These are phyloP conservation scores for Tinea trinotella DNA, from an alignment of 2,888 invertebrate species.

Conservation along the genomic window DNA sequence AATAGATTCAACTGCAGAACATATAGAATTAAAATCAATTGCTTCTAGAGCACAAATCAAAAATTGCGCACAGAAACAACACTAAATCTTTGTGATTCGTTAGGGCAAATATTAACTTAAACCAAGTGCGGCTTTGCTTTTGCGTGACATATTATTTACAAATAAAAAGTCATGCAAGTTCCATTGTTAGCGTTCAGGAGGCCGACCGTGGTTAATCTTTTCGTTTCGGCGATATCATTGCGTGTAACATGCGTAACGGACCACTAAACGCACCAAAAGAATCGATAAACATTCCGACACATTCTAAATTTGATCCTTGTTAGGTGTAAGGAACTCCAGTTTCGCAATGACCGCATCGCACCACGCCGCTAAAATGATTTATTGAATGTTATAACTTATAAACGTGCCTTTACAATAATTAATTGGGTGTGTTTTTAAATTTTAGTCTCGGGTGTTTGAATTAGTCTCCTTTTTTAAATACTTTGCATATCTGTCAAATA, in stretches of 20 bases:
- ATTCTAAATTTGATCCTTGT: slow-evolving; percentile 20
- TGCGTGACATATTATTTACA: slow-evolving; percentile 56
- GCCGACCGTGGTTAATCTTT: slow-evolving; percentile 31
- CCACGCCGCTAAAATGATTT: slow-evolving; percentile 7
- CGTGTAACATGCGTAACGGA: slow-evolving; percentile 33
- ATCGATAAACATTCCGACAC: slow-evolving; percentile 10
- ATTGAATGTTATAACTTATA: slow-evolving; percentile 3
- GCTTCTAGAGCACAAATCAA: background rate
- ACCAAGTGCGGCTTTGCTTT: background rate
- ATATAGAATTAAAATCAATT: background rate
- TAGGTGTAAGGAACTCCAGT: background rate
- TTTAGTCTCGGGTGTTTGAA: background rate
- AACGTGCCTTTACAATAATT: slow-evolving; percentile 14
- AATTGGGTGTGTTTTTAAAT: slow-evolving; percentile 12
- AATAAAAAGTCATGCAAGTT: slow-evolving; percentile 46
- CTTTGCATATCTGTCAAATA: slow-evolving; percentile 9
- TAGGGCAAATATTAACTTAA: background rate
- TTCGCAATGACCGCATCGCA: background rate
- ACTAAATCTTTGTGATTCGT: background rate
- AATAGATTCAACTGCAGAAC: background rate
- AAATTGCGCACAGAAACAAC: background rate
- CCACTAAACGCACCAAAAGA: slow-evolving; percentile 10
- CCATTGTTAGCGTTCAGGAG: slow-evolving; percentile 40
- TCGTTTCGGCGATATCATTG: slow-evolving; percentile 43
- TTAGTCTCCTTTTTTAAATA: slow-evolving; percentile 6